Evolutionary conservation across 1,140 invertebrate species (phyloP).

Genomic region (Drosophila micromelanica): DNA sequence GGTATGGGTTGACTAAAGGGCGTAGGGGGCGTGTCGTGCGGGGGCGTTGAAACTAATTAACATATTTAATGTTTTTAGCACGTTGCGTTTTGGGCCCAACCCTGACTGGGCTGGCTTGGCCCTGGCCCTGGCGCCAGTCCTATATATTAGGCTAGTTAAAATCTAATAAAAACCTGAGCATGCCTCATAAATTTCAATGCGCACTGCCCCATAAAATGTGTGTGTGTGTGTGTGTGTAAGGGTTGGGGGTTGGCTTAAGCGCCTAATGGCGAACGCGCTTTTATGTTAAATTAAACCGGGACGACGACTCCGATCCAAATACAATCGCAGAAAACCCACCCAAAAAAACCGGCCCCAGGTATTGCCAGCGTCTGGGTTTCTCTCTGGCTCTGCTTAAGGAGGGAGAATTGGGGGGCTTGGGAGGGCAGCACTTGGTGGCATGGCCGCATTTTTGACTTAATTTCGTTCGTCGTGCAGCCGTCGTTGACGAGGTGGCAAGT

Average conservation of each 20-base stretch:
- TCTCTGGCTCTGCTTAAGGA: neutral
- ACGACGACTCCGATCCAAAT: conserved; percentile 27
- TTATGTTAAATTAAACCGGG: conserved; percentile 80
- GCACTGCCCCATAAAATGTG: conserved; percentile 33
- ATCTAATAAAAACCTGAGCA: conserved; percentile 84
- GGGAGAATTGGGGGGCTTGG: conserved; percentile 12
- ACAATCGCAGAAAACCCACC: conserved; percentile 7
- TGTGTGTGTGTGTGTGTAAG: conserved; percentile 1
- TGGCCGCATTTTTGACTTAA: conserved; percentile 44
- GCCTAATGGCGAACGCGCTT: conserved; percentile 81
- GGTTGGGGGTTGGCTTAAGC: conserved; percentile 42
- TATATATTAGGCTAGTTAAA: conserved; percentile 81
- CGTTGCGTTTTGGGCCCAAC: conserved; percentile 59
- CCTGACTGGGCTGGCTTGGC: conserved; percentile 10
- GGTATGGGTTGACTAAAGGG: neutral
- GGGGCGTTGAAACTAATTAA: conserved; percentile 82
- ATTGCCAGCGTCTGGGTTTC: neutral
- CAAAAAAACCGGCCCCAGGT: neutral
- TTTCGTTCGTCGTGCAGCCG: conserved; percentile 32
- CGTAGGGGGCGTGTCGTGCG: neutral
- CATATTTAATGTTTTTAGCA: conserved; percentile 83
- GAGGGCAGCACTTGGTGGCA: conserved; percentile 19
- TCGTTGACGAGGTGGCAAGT: conserved; percentile 74
- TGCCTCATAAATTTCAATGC: conserved; percentile 84
- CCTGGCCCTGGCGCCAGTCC: conserved; percentile 52